Base-by-base conservation (phyloP, 1,140 invertebrate genomes). In the Megathymus violae region DNA sequence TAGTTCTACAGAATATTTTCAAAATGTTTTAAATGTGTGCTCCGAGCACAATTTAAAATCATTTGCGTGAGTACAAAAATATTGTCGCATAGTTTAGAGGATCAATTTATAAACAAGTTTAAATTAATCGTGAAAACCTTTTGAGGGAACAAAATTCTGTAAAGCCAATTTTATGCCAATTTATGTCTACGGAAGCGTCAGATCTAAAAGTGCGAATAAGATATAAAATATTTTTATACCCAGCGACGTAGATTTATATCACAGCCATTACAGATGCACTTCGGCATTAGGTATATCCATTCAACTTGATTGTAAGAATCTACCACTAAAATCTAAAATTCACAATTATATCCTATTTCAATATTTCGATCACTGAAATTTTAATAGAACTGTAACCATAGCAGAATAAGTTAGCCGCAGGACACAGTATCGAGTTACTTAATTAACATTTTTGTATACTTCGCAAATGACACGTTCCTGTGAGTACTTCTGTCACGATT, bases 181-280 rank as follows among this genome's bases (percentile, higher is more conserved):
- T 58, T 36, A 67, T 46, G 47, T 71, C 71, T 79, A 76, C 69
- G 65, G 22, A 78, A 82, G 74, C 74, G 27, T 71, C 31, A 50
- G 78, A 82, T 74, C 74, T 59, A 64, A 34, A 38, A 31, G 54
- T 59, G 54, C 54, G 25, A 36, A 46, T 59, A 59, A 17, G 11
- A 59, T 46, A 31, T 54, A 46, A 65, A 70, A 56, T 60, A 62
- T 69, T 66, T 80, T 73, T 73, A 79, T 86, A 88, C 83, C 83
- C 82, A 88, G 76, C 69, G 78, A 74, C 72, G 80, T 71, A 80
- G 70, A 68, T 83, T 82, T 80, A 83, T 65, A 82, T 86, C 83
- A 86, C 83, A 88, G 78, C 82, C 80, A 77, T 80, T 76, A 75
- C 81, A 85, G 71, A 85, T 82, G 74, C 78, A 83, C 75, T 76